Evolutionary conservation across 2,888 invertebrate genomes (phyloP).

Genomic region (Nowickia ferox): DNA sequence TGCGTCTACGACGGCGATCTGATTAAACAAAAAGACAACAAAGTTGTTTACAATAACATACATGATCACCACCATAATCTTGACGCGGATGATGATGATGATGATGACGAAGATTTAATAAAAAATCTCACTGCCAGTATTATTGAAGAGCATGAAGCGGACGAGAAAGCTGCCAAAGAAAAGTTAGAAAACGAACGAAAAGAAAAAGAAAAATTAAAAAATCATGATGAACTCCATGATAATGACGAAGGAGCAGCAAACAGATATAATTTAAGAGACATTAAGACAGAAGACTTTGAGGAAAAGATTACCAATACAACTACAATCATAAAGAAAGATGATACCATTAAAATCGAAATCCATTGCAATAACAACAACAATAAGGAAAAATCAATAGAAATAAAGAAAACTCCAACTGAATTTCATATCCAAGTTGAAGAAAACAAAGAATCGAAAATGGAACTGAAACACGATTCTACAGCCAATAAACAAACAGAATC

Average conservation of each 20-base stretch:
- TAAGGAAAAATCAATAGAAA: slow-evolving; percentile 37
- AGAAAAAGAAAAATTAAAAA: slow-evolving; percentile 54
- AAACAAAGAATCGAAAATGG: slow-evolving; percentile 37
- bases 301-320: slow-evolving; percentile 67
- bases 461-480: slow-evolving; percentile 9
- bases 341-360: slow-evolving; percentile 49
- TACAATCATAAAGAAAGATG: slow-evolving; percentile 53
- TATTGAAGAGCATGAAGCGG: slow-evolving; percentile 67
- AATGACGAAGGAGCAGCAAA: not conserved
- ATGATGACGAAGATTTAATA: slow-evolving; percentile 78
- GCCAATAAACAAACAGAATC: slow-evolving; percentile 22
- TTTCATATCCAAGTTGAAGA: slow-evolving; percentile 20
- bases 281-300: slow-evolving; percentile 71
- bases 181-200: slow-evolving; percentile 65
- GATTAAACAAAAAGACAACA: slow-evolving; percentile 46
- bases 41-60: slow-evolving; percentile 44
- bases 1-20: slow-evolving; percentile 73
- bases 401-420: slow-evolving; percentile 21
- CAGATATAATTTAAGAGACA: slow-evolving; percentile 25
- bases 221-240: slow-evolving; percentile 25
- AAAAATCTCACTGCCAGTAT: slow-evolving; percentile 77
- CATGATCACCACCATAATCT: slow-evolving; percentile 46
- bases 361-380: slow-evolving; percentile 60
- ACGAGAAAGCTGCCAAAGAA: slow-evolving; percentile 66
- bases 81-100: slow-evolving; percentile 53